Conservation (phyloP, 2,113 vertebrate genomes). For the Corythornis vintsioides region DNA sequence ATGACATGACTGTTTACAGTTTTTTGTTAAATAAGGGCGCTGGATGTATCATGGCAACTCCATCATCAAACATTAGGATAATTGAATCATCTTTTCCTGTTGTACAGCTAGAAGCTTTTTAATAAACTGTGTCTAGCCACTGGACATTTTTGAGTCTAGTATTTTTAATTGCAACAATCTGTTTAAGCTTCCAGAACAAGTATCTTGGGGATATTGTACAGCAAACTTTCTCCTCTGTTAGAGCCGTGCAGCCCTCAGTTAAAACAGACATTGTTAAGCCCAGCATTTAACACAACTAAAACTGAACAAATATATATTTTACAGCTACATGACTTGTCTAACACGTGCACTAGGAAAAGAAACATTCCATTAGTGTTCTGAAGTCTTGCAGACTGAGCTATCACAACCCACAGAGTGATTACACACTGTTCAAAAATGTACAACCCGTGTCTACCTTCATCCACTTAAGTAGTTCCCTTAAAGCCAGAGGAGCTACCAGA, state of each 20-base stretch:
- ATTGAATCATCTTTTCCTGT: not conserved
- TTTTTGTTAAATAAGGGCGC: not conserved
- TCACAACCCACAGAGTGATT: not conserved
- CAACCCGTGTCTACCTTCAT: not conserved
- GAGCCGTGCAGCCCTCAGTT: not conserved
- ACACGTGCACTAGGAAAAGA: not conserved
- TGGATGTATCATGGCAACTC: not conserved
- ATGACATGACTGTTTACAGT: not conserved
- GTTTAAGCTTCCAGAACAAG: not conserved
- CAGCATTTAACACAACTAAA: not conserved
- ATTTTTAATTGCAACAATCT: not conserved
- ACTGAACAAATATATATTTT: constrained; percentile 21
- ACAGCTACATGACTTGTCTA: not conserved
- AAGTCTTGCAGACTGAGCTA: not conserved
- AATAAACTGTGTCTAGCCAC: not conserved
- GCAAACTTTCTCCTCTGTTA: not conserved
- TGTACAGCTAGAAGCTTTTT: not conserved
- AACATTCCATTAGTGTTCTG: not conserved
- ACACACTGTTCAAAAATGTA: not conserved
- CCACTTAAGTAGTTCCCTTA: not conserved
- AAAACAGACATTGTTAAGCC: not conserved
- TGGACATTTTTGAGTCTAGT: not conserved
- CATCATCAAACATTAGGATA: not conserved
- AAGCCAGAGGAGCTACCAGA: not conserved
- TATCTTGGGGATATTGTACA: not conserved